A percentile compares a stretch with the other conserved stretches of the same genome.
Evolutionary conservation across 2,797 vertebrate genomes (phyloP).

Genomic region (Coregonus ussuriensis): DNA sequence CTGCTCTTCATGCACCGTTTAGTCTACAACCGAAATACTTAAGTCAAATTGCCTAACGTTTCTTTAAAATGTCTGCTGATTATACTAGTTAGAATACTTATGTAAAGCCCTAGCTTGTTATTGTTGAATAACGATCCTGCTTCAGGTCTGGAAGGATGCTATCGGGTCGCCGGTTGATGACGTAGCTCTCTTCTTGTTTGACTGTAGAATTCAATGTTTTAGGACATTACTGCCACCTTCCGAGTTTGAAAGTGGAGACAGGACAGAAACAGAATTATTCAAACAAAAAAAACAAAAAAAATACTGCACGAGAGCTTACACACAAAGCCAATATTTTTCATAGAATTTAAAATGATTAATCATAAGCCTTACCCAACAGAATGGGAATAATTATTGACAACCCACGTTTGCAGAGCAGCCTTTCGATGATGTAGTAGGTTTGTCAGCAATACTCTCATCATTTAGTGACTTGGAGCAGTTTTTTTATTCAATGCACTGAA

Average conservation of each 20-base stretch:
- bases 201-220: neutral
- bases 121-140: neutral
- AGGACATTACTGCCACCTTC: neutral
- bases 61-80: neutral
- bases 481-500: neutral
- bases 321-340: neutral
- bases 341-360: neutral
- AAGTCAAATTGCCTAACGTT: neutral
- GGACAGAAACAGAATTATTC: neutral
- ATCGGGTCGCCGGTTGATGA: neutral
- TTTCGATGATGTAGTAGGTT: too few species aligned
- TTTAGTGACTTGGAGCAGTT: neutral
- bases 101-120: slow-evolving; percentile 1
- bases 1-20: slow-evolving; percentile 8
- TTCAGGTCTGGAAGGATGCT: neutral
- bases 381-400: neutral
- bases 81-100: neutral
- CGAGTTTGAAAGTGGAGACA: neutral
- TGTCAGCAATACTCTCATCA: neutral
- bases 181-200: neutral
- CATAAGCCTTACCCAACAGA: neutral
- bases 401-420: too few species aligned
- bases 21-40: neutral
- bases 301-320: neutral
- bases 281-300: neutral